Base-by-base conservation (phyloP, 2,797 vertebrate genomes). In the Lateolabrax maculatus region DNA sequence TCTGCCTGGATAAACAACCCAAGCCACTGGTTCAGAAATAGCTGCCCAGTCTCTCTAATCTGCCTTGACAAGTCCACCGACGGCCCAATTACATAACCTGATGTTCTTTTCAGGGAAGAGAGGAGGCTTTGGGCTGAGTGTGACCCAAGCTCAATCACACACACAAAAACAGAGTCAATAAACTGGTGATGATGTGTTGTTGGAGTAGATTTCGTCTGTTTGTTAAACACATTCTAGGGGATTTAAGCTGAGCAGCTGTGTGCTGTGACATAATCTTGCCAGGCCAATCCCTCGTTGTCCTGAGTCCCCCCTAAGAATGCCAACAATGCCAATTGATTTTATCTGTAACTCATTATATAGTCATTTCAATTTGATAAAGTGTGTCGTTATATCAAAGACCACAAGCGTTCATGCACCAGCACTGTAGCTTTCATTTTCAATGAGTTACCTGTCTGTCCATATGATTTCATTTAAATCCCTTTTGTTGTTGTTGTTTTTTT, bases 31-130 rank as follows among this genome's bases (percentile, higher is more conserved):
- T 62, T 73, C 74, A 78, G 73, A 79, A 84, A 84, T 71, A 83
- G 46, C 77, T 27, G 49, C 43, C 2, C 21, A 66, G 37, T 57
- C 37, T 9, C 60, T 74, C 29, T 84, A 84, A 87, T 87, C 85
- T 80, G 77, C 23, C 34, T 58, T 3, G 73, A 85, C 70, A 63
- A 79, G 71, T 60, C 27, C 62, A 61, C 72, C 6, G 4, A 63
- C 43, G 62, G 43, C 34, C 63, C 31, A 63, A 57, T 86, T 79
- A 84, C 75, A 76, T 80, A 90, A 88, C 65, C 71, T 61, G 71
- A 77, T 63, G 68, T 18, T 62, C 67, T 39, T 37, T 57, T 44
- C 18, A 10, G 49, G 1, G 65, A 36, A 34, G 36, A 15, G 3
- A 31, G 31, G 36, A 56, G 13, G 61, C 2, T 15, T 43, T 39